phyloP scores from a whole-genome alignment of 2,888 invertebrate genomes.

The Plusia festucae region DNA sequence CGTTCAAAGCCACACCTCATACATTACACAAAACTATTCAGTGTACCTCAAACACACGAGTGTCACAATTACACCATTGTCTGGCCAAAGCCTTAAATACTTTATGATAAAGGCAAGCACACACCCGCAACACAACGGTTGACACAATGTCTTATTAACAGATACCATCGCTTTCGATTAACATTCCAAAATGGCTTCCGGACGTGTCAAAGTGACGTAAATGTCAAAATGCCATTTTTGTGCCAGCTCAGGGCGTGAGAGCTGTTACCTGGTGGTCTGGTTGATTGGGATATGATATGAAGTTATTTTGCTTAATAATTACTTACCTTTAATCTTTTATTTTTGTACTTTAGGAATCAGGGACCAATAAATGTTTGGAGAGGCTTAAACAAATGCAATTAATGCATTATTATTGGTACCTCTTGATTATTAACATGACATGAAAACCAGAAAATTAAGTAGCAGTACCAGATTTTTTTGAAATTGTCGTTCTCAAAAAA shows the following conservation, averaged over 20 bases:
- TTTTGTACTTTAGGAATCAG: too few relatives aligned
- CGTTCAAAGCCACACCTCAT: conserved; percentile 5
- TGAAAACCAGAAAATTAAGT: too few relatives aligned
- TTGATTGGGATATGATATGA: conserved; percentile 35
- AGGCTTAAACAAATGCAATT: too few relatives aligned
- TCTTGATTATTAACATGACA: too few relatives aligned
- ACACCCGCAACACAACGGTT: conserved; percentile 66
- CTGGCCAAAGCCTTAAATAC: conserved; percentile 27
- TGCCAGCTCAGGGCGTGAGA: conserved; percentile 56
- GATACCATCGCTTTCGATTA: conserved; percentile 86
- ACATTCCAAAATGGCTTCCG: conserved; percentile 80
- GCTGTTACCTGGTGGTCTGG: conserved; percentile 33
- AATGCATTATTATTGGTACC: too few relatives aligned
- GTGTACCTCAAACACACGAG: conserved; percentile 27
- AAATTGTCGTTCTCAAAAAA: too few relatives aligned
- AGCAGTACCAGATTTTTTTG: too few relatives aligned
- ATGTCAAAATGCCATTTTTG: conserved; percentile 81
- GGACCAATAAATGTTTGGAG: too few relatives aligned
- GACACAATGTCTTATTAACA: conserved; percentile 85
- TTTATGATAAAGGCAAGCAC: conserved; percentile 64
- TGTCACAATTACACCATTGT: conserved; percentile 44
- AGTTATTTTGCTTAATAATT: conserved; percentile 29
- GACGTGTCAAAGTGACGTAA: conserved; percentile 70
- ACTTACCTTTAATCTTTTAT: too few relatives aligned
- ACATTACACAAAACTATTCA: conserved; percentile 6